Base-by-base conservation (phyloP, 2,113 vertebrate genomes). In the Pionites leucogaster region DNA sequence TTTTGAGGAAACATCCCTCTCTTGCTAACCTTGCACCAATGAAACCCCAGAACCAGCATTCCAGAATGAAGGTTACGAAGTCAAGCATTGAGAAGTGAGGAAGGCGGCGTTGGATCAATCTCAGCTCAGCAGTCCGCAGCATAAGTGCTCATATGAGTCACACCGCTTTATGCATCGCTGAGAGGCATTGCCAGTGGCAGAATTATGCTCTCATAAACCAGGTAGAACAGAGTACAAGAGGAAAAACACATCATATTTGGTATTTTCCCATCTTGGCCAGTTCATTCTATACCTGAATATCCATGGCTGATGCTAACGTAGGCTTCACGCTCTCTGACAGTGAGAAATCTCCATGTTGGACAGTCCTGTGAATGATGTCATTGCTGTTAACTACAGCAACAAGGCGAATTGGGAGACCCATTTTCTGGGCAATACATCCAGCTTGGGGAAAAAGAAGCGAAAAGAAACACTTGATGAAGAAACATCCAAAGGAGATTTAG, bases 271-370 rank as follows among this genome's bases (percentile, higher is more conserved):
- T 62, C 79, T 82, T 57, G 27, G 20, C 13, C 44, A 57, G 50
- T 55, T 89, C 44, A 35, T n/a, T 42, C 41, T 84, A 41, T 92
- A 99, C 99, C 98, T 99, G 99, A 75, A 99, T 99, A 97, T 99
- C 99, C 96, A 99, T 99, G 37, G 99, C 99, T 9, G 99, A 98
- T 10, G 99, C 99, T 93, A 99, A 89, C 0, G 99, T 99, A 74
- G 98, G 88, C 39, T 95, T 98, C 90, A 99, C 94, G 0, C 75
- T 57, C 27, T 85, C 35, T 1, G 98, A 97, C 95, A 99, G 95
- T 67, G 99, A 99, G 95, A 99, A 99, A 94, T 99, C 99, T 10
- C 99, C 99, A 6, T 33, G 82, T 84, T 98, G 98, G 62, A 99
- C 59, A 3, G 98, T 92, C 82, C 99, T 98, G 31, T 99, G 98